phyloP scores from a whole-genome alignment of 2,888 invertebrate genomes.

The Eubasilissa splendida region DNA sequence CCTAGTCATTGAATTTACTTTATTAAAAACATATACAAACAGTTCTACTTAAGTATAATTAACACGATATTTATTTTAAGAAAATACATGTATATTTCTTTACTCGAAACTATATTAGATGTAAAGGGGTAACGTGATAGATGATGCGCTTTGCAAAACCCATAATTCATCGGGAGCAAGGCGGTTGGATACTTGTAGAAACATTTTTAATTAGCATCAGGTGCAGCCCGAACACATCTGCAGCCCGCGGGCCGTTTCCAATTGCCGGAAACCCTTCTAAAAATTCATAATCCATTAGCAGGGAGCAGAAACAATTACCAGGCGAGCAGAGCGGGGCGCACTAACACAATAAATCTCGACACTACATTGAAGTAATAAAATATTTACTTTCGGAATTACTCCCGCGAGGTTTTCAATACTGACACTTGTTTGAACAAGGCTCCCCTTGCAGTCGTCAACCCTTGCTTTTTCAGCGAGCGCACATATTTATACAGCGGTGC shows the following conservation, averaged over 20 bases:
- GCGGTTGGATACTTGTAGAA: constrained; percentile 29
- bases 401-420: constrained; percentile 62
- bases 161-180: constrained; percentile 32
- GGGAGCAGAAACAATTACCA: constrained; percentile 54
- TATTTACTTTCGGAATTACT: constrained; percentile 64
- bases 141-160: constrained; percentile 5
- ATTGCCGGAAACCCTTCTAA: constrained; percentile 56
- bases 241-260: constrained; percentile 45
- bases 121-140: constrained; percentile 27
- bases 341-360: constrained; percentile 58
- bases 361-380: constrained; percentile 62
- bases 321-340: constrained; percentile 45
- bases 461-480: constrained; percentile 54
- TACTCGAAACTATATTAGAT: too few relatives aligned
- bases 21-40: too few relatives aligned
- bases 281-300: constrained; percentile 58
- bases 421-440: constrained; percentile 57
- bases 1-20: too few relatives aligned
- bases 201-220: constrained; percentile 47
- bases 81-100: too few relatives aligned
- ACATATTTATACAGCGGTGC: constrained; percentile 53
- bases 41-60: too few relatives aligned
- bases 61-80: too few relatives aligned
- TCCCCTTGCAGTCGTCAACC: constrained; percentile 49
- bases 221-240: constrained; percentile 43